Evolutionary conservation across 1,140 invertebrate species (phyloP).

Genomic region (Solen grandis): DNA sequence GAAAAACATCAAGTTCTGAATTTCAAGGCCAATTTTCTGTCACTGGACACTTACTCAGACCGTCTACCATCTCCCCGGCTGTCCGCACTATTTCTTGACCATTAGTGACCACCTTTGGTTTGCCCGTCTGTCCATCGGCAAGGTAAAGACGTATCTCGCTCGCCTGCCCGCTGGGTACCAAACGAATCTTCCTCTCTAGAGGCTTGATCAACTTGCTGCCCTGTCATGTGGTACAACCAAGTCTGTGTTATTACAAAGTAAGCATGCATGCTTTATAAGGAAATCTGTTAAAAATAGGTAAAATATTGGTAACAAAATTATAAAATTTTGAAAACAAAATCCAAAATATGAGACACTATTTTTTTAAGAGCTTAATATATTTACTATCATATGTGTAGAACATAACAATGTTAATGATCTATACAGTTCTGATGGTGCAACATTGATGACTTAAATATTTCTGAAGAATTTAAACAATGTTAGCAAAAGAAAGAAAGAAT

Average conservation of each 20-base stretch:
- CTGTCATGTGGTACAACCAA: conserved; percentile 59
- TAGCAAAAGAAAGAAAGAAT: too few species aligned
- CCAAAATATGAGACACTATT: not conserved
- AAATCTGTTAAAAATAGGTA: not conserved
- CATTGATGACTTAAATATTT: too few species aligned
- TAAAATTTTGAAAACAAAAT: not conserved
- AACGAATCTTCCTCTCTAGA: conserved; percentile 69
- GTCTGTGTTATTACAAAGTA: not conserved
- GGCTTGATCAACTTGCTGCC: conserved; percentile 65
- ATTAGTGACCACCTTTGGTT: conserved; percentile 56
- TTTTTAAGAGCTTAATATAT: too few species aligned
- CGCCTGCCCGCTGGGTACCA: conserved; percentile 74
- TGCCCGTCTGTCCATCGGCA: conserved; percentile 10
- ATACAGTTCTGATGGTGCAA: too few species aligned
- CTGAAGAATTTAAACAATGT: too few species aligned
- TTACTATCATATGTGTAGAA: too few species aligned
- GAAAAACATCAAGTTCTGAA: too few species aligned
- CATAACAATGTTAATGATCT: too few species aligned
- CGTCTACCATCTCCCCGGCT: conserved; percentile 66
- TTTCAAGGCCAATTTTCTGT: too few species aligned
- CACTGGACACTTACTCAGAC: conserved; percentile 62
- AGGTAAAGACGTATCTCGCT: conserved; percentile 69
- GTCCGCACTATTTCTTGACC: conserved; percentile 59
- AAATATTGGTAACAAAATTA: too few species aligned
- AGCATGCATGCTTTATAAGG: not conserved